phyloP scores from a whole-genome alignment of 2,888 invertebrate species.

The Trissonchulus latispiculum region DNA sequence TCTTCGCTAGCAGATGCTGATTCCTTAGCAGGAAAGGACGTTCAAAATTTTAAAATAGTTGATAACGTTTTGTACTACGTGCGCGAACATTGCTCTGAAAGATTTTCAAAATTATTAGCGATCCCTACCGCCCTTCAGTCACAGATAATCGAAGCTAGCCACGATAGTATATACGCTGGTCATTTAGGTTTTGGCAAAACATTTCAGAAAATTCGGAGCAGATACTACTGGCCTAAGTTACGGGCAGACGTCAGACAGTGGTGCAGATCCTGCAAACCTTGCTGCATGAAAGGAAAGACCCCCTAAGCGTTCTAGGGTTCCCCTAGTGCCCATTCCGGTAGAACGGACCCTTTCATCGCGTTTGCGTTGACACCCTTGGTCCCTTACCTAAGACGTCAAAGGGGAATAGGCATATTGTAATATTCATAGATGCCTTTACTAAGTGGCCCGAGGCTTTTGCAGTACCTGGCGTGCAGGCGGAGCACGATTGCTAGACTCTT shows the following conservation, averaged over 20 bases:
- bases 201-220: conserved; percentile 17
- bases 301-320: neutral
- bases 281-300: conserved; percentile 24
- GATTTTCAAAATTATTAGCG: too few species aligned
- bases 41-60: too few species aligned
- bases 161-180: too few species aligned
- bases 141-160: too few species aligned
- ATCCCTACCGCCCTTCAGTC: too few species aligned
- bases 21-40: too few species aligned
- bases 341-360: conserved; percentile 29
- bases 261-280: conserved; percentile 24
- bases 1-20: too few species aligned
- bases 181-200: too few species aligned
- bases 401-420: conserved; percentile 30
- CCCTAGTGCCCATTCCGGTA: conserved; percentile 23
- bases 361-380: conserved; percentile 30
- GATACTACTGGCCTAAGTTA: conserved; percentile 29
- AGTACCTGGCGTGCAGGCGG: conserved; percentile 36
- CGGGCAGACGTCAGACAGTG: conserved; percentile 23
- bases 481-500: conserved; percentile 32
- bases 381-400: conserved; percentile 27
- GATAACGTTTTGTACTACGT: too few species aligned
- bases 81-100: too few species aligned
- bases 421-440: conserved; percentile 28
- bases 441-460: conserved; percentile 33